phyloP scores from a whole-genome alignment of 2,113 vertebrate genomes.

The Marmota flaviventris region DNA sequence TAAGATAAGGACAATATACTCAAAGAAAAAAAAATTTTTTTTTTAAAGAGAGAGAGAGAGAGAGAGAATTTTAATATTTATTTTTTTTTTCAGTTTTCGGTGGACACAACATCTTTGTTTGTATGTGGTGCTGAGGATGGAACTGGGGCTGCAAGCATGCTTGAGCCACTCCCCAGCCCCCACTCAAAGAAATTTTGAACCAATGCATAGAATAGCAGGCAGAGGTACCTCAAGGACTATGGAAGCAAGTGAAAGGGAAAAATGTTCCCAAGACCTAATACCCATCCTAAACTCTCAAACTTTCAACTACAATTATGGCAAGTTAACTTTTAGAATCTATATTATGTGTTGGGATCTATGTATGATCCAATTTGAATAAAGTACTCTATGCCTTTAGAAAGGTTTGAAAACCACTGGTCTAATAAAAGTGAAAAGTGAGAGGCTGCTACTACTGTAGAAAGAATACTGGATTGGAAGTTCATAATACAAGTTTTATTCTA shows the following conservation, averaged over 20 bases:
- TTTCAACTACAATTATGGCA: neutral
- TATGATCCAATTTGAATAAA: constrained; percentile 45
- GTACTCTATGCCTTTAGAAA: neutral
- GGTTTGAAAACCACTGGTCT: constrained; percentile 21
- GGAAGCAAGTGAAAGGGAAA: neutral
- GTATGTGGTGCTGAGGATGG: too few relatives aligned
- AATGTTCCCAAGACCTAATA: neutral
- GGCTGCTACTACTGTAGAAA: neutral
- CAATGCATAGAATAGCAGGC: neutral
- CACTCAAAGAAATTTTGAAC: neutral
- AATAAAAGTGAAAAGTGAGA: constrained; percentile 44
- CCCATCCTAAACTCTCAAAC: neutral
- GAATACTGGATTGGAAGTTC: neutral
- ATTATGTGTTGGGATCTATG: neutral
- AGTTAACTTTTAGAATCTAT: neutral
- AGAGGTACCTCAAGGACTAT: neutral
- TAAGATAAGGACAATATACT: neutral
- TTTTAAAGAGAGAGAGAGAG: too few relatives aligned
- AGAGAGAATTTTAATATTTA: too few relatives aligned
- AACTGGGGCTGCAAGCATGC: too few relatives aligned
- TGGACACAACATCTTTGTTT: too few relatives aligned
- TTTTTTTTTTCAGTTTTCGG: too few relatives aligned
- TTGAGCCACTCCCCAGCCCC: too few relatives aligned
- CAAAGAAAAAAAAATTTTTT: too few relatives aligned
- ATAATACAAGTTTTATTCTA: constrained; percentile 37